These are phyloP conservation scores for Lamprotornis superbus DNA, from an alignment of 2,113 vertebrate species.

Conservation along the genomic window DNA sequence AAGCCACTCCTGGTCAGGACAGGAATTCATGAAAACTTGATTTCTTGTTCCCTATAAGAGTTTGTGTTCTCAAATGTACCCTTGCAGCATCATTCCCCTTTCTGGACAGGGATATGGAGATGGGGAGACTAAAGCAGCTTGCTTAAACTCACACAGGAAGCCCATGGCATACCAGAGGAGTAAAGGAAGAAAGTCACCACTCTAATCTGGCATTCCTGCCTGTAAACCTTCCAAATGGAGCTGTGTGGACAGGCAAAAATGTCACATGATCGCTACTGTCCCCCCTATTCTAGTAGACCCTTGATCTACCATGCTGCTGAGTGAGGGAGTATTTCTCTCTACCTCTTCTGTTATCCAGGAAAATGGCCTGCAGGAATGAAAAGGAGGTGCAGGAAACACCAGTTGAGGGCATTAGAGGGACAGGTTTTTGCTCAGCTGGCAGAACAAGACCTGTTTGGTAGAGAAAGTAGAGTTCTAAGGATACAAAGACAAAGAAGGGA, in stretches of 20 bases:
- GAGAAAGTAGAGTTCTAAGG: constrained; percentile 20
- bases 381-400: not conserved
- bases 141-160: not conserved
- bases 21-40: not conserved
- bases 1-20: not conserved
- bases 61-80: not conserved
- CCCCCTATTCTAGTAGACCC: not conserved
- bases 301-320: not conserved
- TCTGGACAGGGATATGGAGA: not conserved
- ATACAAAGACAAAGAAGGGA: constrained; percentile 40
- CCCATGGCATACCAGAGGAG: not conserved
- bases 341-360: not conserved
- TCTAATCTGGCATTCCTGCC: not conserved
- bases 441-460: not conserved
- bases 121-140: not conserved
- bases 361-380: not conserved
- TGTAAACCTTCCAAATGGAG: not conserved
- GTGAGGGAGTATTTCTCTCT: not conserved
- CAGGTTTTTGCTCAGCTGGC: constrained; percentile 17
- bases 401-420: not conserved
- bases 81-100: not conserved
- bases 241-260: not conserved
- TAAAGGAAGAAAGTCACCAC: not conserved
- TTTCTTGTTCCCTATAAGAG: not conserved
- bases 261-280: not conserved